Base-by-base conservation (phyloP, 2,888 invertebrate genomes). In the Bugulina stolonifera region DNA sequence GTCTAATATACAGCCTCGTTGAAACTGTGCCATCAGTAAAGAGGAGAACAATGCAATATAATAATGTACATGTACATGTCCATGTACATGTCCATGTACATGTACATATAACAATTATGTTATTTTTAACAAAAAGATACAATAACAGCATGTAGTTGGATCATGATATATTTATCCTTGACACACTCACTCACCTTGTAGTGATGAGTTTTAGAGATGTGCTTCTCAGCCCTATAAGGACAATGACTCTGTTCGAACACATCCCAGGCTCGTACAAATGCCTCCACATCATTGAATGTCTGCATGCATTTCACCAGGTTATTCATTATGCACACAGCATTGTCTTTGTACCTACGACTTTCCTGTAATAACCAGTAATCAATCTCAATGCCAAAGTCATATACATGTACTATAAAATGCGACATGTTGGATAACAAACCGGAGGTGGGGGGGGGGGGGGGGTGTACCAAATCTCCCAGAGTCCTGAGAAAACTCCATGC, bases 331-430 rank as follows among this genome's bases (percentile, higher is more conserved):
- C 81, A 80, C 2, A 73, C 75, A 0, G 83, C 83, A 77, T 81
- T 81, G 75, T 83, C 82, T 29, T 80, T 77, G 78, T 83, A 83
- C 64, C 83, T 77, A 71, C 81, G 81, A 73, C 83, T 84, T 75
- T 83, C 84, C 84, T 84, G 77, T 14, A 78, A 76, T n/a, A n/a
- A n/a, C n/a, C n/a, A n/a, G n/a, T n/a, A n/a, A n/a, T 55, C 64
- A 1, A 43, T 22, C n/a, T n/a, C n/a, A n/a, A n/a, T n/a, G n/a
- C n/a, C n/a, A n/a, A n/a, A n/a, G n/a, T n/a, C n/a, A n/a, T n/a
- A n/a, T n/a, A n/a, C n/a, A n/a, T n/a, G n/a, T n/a, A n/a, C n/a
- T n/a, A n/a, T n/a, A n/a, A n/a, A n/a, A n/a, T n/a, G n/a, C n/a
- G n/a, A n/a, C n/a, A n/a, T n/a, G n/a, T n/a, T n/a, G n/a, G n/a